Base-by-base conservation (phyloP, 2,113 vertebrate genomes). In the Onychorhynchus coronatus region DNA sequence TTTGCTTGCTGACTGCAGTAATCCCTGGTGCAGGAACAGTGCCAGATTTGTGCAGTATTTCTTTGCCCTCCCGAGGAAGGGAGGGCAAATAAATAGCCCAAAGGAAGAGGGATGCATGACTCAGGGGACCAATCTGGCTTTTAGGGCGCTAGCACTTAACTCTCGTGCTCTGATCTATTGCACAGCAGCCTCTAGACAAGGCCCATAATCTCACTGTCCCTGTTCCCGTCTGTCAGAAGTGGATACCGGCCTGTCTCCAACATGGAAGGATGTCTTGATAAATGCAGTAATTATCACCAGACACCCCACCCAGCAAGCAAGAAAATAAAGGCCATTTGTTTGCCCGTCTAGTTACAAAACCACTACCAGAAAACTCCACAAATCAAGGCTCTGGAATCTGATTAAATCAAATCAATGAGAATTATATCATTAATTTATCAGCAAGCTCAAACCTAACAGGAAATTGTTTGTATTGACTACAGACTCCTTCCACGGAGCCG, bases 361-460 rank as follows among this genome's bases (percentile, higher is more conserved):
- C 15, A 62, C 79, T 12, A 46, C 35, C 44, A 92, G 73, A 89
- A 95, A 87, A 81, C 31, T 30, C 80, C 14, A 28, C 68, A 85
- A 56, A 90, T 41, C 62, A 63, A 91, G 47, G 39, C 14, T 16
- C 35, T 37, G 61, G 79, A 63, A 95, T 35, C 33, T 8, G 47
- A 77, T 81, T 62, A 81, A 87, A 81, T 92, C 61, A 91, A 85
- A 81, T 75, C 56, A 68, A 75, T 65, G 49, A 35, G 37, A 94
- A 68, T 52, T 7, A 47, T 19, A 91, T 49, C 13, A 65, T 75
- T 72, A 72, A 85, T 94, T 87, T 68, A 91, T 53, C 61, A 56
- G 66, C 52, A 86, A 89, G 46, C 62, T 94, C 62, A 82, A 41
- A 52, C 23, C 39, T 46, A 85, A 33, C 33, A 87, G 61, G 70